Conservation (phyloP, 64 coral and sea anemone genomes). For the Dendronephthya gigantea region DNA sequence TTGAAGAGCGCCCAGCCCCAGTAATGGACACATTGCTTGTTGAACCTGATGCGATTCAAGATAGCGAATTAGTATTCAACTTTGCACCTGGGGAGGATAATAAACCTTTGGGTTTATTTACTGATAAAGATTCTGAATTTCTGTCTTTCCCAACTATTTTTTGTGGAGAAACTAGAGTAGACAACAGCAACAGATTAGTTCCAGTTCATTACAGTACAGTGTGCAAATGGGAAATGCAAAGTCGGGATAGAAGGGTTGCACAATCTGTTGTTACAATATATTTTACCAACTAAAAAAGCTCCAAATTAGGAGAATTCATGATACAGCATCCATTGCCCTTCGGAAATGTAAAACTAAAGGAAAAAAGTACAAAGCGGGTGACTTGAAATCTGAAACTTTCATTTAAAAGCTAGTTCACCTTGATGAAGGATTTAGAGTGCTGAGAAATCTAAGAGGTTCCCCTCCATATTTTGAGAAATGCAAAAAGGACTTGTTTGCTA, state of each 20-base stretch:
- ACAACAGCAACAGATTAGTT: constrained; percentile 25
- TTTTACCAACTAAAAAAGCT: not conserved
- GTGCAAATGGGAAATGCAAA: constrained; percentile 51
- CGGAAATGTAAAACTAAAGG: constrained; percentile 3
- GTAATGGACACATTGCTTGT: constrained; percentile 37
- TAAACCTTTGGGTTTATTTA: constrained; percentile 52
- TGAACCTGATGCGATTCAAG: constrained; percentile 30
- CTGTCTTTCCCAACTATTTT: constrained; percentile 58
- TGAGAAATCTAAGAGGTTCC: not conserved
- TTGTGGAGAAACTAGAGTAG: constrained; percentile 44
- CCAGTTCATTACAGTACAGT: constrained; percentile 50
- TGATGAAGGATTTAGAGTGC: not conserved
- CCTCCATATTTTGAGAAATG: not conserved
- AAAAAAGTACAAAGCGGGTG: not conserved
- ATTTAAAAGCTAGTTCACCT: not conserved
- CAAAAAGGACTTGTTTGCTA: not conserved
- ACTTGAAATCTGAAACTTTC: not conserved
- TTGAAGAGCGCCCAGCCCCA: constrained; percentile 29
- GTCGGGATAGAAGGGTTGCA: constrained; percentile 57
- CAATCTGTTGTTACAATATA: no score
- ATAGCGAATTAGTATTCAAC: constrained; percentile 36
- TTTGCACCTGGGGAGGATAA: constrained; percentile 58
- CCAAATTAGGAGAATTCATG: no score
- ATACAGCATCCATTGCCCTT: not conserved
- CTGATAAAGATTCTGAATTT: constrained; percentile 54